Evolutionary conservation across 2,888 invertebrate genomes (phyloP).

Genomic region (Mimas tiliae): DNA sequence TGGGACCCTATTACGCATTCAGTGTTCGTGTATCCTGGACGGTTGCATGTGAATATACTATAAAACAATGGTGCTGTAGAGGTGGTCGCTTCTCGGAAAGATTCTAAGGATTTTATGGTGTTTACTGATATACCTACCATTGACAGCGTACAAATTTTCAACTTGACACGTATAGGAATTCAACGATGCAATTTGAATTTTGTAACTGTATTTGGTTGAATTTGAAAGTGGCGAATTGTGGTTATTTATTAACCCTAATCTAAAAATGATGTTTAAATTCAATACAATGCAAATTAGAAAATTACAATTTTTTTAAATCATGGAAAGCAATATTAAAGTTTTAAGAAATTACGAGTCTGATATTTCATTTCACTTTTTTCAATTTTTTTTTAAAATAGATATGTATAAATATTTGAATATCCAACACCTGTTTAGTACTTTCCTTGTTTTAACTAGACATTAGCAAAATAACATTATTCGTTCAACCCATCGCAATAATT

Average conservation of each 20-base stretch:
- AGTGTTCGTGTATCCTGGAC: slow-evolving; percentile 75
- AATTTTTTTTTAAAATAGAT: too few species aligned
- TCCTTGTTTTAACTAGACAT: too few species aligned
- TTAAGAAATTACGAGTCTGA: too few species aligned
- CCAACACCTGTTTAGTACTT: too few species aligned
- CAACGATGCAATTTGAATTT: slow-evolving; percentile 37
- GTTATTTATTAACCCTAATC: not conserved
- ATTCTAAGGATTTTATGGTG: slow-evolving; percentile 72
- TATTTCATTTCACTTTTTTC: too few species aligned
- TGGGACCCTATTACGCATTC: slow-evolving; percentile 82
- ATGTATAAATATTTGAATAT: too few species aligned
- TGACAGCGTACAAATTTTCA: slow-evolving; percentile 58
- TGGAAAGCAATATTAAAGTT: too few species aligned
- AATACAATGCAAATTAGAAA: too few species aligned
- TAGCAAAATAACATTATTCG: too few species aligned
- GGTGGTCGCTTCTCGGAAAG: slow-evolving; percentile 82
- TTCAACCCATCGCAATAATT: not conserved
- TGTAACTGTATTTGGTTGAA: slow-evolving; percentile 37
- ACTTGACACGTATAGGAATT: slow-evolving; percentile 23
- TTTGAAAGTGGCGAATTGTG: not conserved
- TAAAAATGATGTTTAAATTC: too few species aligned
- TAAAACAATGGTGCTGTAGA: slow-evolving; percentile 78
- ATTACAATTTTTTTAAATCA: too few species aligned
- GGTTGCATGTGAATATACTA: slow-evolving; percentile 75
- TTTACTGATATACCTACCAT: slow-evolving; percentile 72